Evolutionary conservation across 2,888 invertebrate genomes (phyloP), one percentile per base, ranked within the genome.

Genomic region (Lasius platythorax): DNA sequence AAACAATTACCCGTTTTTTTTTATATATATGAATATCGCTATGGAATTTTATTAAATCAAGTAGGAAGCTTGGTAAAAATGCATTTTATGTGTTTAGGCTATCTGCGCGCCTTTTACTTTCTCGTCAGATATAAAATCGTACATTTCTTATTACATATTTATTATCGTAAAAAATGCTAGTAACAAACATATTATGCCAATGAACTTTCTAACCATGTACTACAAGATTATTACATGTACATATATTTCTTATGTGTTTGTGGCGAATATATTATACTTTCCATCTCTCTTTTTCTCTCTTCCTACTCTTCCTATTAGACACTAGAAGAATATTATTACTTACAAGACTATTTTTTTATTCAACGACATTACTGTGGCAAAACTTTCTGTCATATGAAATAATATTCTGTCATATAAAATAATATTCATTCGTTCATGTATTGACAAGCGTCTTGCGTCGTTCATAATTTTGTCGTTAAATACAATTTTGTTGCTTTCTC

Each of bases 391-490:
- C 23, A 33, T 23, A 50, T 9, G 3, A 37, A 50, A 66, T 33
- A 50, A 66, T n/a, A 75, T 46, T 75, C 6, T 23, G 23, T 23
- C 23, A 33, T 23, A 50, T 9, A 8, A 37, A 50, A 66, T 33
- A 50, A 66, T n/a, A 75, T 46, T 75, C 6, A 64, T 64, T 50
- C 50, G 2, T 64, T 15, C 40, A 61, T 12, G 28, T 64, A 15
- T 1, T 12, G 50, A n/a, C 5, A 23, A 33, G 33, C 6, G n/a
- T 75, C 46, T 64, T 46, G 8, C 15, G 23, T 72, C 1, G 18
- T 46, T 74, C 3, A 12, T 66, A 37, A 23, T 46, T 66, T 37
- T 11, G 12, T 46, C 30, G 23, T 37, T 23, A 15, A 18, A 50
- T 18, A 33, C 0, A 64, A 30, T 66, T 76, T 28, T 50, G 64